Base-by-base conservation (phyloP, 2,797 vertebrate species). In the Ctenopoma multispine region DNA sequence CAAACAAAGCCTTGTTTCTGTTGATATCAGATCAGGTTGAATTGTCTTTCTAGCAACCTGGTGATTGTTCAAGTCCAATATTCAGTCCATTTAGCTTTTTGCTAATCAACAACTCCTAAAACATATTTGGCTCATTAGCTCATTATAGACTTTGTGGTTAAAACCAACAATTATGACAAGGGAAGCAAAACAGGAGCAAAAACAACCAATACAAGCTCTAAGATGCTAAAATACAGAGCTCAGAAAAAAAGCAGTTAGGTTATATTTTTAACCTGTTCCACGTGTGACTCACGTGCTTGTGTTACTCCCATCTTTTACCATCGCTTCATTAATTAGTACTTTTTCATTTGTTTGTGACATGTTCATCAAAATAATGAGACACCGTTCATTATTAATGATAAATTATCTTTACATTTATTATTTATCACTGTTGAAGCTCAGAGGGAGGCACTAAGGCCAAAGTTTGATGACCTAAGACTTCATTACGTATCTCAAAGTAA, bases 371-470 rank as follows among this genome's bases (percentile, higher is more conserved):
- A 67, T 91, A 84, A 80, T 80, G 80, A 89, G 81, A 27, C 11
- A 2, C 0, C 23, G 75, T 90, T 55, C 36, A 92, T 91, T 76
- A 90, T 89, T 87, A 31, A 92, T 65, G 65, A 58, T 36, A 58
- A 68, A 82, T 85, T 66, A 71, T 70, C 80, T 34, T 61, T 21
- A 53, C 50, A 90, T 92, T 46, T 54, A 87, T 89, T 78, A 92
- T 92, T 90, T 27, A 92, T 81, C 0, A 6, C 14, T 1, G 7
- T 17, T 57, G 46, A 69, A 63, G 57, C 76, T 83, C 70, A n/a
- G 20, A 10, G 85, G 77, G 83, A 72, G 65, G 54, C 31, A 2
- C 62, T 13, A 4, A 54, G 87, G 78, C 60, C 84, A 84, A 61
- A 80, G 80, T 79, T 77, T 47, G 76, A 17, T 38, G 72, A 82